Base-by-base conservation (phyloP, 2,797 vertebrate species). In the Scomberomorus guttatus region DNA sequence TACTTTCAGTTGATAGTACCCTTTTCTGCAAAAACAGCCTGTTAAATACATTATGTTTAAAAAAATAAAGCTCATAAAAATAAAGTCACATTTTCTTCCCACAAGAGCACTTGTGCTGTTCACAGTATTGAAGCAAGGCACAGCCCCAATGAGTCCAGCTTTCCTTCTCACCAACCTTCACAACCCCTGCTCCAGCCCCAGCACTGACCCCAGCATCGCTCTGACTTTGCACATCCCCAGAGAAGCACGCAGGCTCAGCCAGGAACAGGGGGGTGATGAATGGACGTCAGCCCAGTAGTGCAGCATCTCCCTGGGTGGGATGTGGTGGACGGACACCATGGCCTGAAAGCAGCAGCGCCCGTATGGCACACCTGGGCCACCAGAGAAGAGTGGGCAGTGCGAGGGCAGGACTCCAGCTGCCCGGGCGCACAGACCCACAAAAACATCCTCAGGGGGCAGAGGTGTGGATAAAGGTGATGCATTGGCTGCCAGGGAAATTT, bases 271-370 rank as follows among this genome's bases (percentile, higher is more conserved):
- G 3, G 91, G 86, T 0, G 85, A 57, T 11, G 86, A 79, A 34
- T 91, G 88, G 50, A 87, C 56, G 12, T 90, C 79, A 4, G 87
- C 82, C 97, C 97, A 97, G 77, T 93, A 95, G 6, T 84, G 89
- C 54, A 94, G 86, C 96, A 97, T 96, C 72, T 95, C 92, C 69
- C 79, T 85, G 64, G 97, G 95, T 9, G 93, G 61, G 67, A 96
- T 68, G n/a, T 90, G 93, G 82, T 98, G 97, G 18, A 96, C 90
- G 0, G 96, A 96, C 75, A 96, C 93, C 92, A 98, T 95, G 39
- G 94, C 94, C 59, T 95, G 94, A 46, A 97, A 97, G 87, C 97
- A 98, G 92, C 97, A 98, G 44, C 93, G 92, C 2, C 93, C 91
- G 1, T 94, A 94, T 0, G 97, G 96, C 59, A 96, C 87, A 0